Evolutionary conservation across 2,113 vertebrate genomes (phyloP), one percentile per base, ranked within the genome.

Genomic region (Hiodon tergisus): DNA sequence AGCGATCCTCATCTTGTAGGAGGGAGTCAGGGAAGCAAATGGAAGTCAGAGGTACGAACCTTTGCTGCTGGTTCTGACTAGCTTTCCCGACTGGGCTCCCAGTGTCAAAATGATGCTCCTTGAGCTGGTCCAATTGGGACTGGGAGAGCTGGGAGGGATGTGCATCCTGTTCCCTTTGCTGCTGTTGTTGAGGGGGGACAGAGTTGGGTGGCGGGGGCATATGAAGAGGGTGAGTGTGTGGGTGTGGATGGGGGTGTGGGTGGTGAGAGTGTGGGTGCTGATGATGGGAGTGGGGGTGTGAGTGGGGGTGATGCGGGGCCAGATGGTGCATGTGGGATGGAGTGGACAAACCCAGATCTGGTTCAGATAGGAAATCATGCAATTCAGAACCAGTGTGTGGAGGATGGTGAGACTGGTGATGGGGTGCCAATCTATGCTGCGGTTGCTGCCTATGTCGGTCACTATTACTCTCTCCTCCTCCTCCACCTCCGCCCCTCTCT

Each of bases 11-110:
- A 0, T 97, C 96, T 78, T 95, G 96, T 51, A 98, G 91, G 75
- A 98, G 83, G 0, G 96, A 94, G 80, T 98, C 96, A 0, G 96
- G 96, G 81, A 98, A 98, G 84, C 96, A 98, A 85, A 98, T 98
- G 76, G 96, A 98, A 0, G 96, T 96, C 4, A 98, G 87, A 0
- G 96, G 95, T 3, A 98, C 94, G 0, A 96, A 97, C 3, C 95
- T 92, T 0, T 87, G 89, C 76, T 92, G 88, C 70, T 90, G 90
- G 69, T 78, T 84, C 81, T 91, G 89, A 46, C 85, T 84, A 6
- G 84, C 79, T 78, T 92, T 92, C 72, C 95, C 93, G 17, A 92
- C 92, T 0, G 94, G 92, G 83, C 93, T 95, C 8, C 92, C 85
- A 4, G 92, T 72, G 13, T 94, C 93, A 0, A 93, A 93, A 31